phyloP scores from a whole-genome alignment of 2,797 vertebrate species.

The Sphenopsis melanotis region DNA sequence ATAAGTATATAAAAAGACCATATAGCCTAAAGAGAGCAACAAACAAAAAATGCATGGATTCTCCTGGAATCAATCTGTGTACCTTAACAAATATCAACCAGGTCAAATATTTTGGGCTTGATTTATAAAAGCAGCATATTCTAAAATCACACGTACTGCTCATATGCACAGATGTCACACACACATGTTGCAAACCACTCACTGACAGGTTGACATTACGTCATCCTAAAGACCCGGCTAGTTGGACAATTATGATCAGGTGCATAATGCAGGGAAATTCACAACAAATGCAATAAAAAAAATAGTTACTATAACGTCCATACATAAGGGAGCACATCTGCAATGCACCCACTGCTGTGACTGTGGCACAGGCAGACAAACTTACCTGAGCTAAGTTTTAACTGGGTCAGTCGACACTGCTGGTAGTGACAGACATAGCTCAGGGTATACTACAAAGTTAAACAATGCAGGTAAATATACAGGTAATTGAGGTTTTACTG shows the following conservation, averaged over 20 bases:
- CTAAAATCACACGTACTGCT: neutral
- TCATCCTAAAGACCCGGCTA: neutral
- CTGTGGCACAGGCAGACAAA: neutral
- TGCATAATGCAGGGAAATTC: neutral
- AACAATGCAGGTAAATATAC: neutral
- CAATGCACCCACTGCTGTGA: neutral
- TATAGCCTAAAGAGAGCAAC: neutral
- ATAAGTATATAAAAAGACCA: neutral
- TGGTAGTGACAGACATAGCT: neutral
- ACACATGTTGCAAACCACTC: neutral
- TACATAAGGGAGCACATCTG: neutral
- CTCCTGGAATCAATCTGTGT: neutral
- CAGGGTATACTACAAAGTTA: neutral
- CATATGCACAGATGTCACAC: neutral
- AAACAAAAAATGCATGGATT: neutral
- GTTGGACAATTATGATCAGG: neutral
- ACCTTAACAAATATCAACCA: neutral
- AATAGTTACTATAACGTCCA: neutral
- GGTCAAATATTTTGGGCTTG: neutral
- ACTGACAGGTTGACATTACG: neutral
- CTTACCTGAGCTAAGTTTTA: neutral
- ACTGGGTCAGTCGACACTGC: neutral
- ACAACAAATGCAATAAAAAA: neutral
- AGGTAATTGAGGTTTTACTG: neutral
- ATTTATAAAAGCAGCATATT: neutral